Base-by-base conservation (phyloP, 2,888 invertebrate genomes). In the Cosmorhoe ocellata region DNA sequence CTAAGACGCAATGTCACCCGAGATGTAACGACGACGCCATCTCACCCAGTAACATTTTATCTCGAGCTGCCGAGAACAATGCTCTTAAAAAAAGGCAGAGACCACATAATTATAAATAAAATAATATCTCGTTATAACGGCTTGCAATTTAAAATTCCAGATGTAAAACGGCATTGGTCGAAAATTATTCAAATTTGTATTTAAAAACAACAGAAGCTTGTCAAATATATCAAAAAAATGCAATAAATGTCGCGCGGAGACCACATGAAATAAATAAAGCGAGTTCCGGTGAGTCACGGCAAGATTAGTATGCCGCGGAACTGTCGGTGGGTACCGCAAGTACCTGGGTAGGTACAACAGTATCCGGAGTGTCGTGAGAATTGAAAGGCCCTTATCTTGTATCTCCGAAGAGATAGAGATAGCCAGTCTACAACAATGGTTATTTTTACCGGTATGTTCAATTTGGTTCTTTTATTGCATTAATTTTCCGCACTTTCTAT, bases 201-300 rank as follows among this genome's bases (percentile, higher is more conserved):
- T 51, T 44, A 26, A 13, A 51, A 51, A 37, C 36, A 38, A 48
- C 26, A 44, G 34, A 10, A 44, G 37, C 40, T 1, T 32, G 31
- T 27, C 18, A 8, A 44, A 48, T 53, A 48, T 37, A 53, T 53
- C 53, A 53, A 41, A 48, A 34, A 1, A 48, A 48, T 27, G 44
- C 43, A 44, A 43, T 40, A 37, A 53, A 53, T 18, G 43, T 48
- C 38, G 38, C 36, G 24, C 13, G 33, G 24, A n/a, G 28, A 34
- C 10, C 12, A 36, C 40, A 41, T 13, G 13, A 39, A 46, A 42
- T 45, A 41, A 51, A 36, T 32, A 47, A 41, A 3, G 12, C 12
- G 32, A 28, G 47, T 59, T 62, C 61, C 61, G 58, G 58, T 59
- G 59, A 62, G 30, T 62, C 61, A 62, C 36, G 4, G 26, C 1